Conservation (phyloP, 2,888 invertebrate species). For the Drosophila mercatorum region DNA sequence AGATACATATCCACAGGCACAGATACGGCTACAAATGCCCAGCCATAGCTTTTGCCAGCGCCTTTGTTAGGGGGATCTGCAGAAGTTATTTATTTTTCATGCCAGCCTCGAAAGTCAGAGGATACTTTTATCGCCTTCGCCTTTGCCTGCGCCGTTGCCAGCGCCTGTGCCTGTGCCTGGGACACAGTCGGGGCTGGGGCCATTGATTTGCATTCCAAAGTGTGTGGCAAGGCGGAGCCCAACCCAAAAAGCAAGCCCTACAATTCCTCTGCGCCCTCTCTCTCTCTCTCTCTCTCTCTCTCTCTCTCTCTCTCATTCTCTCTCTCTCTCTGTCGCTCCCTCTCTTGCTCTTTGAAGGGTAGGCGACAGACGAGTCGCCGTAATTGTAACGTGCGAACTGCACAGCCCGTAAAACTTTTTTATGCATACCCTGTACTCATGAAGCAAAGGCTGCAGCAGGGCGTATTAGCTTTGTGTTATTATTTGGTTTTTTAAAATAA, state of each 20-base stretch:
- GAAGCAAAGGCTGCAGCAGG: not conserved
- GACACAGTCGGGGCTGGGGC: constrained; percentile 8
- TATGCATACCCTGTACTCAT: not conserved
- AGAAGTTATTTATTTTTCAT: constrained; percentile 72
- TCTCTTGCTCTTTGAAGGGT: constrained; percentile 4
- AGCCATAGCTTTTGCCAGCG: constrained; percentile 6
- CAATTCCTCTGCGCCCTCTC: constrained; percentile 21
- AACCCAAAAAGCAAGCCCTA: constrained; percentile 57
- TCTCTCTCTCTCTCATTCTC: not conserved
- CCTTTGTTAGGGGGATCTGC: constrained; percentile 60
- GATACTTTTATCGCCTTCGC: constrained; percentile 74
- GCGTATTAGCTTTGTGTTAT: not conserved
- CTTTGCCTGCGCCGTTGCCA: constrained; percentile 39
- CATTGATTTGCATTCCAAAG: constrained; percentile 82
- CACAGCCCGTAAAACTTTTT: constrained; percentile 50
- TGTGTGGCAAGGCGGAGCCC: constrained; percentile 59
- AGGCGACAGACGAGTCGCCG: constrained; percentile 41
- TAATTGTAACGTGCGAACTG: constrained; percentile 77
- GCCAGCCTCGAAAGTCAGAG: constrained; percentile 61
- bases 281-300: not conserved
- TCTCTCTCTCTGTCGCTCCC: not conserved
- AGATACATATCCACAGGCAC: not conserved
- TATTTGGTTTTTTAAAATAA: not conserved
- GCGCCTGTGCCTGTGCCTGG: constrained; percentile 10
- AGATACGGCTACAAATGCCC: constrained; percentile 6